These are phyloP conservation scores for Molossus alvarezi DNA, from an alignment of 2,797 vertebrate species.

Conservation along the genomic window DNA sequence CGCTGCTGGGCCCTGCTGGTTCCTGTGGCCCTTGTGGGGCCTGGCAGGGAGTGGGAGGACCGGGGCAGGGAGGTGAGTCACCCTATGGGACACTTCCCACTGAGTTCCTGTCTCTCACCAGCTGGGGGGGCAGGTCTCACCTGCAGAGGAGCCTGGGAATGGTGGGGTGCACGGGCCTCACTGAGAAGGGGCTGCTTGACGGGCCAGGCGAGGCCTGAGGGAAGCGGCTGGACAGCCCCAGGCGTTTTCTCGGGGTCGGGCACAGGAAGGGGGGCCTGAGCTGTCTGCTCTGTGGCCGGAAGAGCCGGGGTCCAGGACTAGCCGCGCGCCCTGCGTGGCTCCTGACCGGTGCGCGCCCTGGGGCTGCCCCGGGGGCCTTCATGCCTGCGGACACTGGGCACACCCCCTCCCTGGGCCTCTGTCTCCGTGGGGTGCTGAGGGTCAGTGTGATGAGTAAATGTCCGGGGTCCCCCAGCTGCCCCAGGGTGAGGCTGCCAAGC, in stretches of 20 bases:
- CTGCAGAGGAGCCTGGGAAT: not conserved
- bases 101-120: not conserved
- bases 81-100: not conserved
- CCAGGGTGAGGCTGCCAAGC: not conserved
- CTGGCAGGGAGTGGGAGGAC: not conserved
- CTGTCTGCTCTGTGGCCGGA: not conserved
- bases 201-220: not conserved
- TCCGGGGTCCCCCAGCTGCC: not conserved
- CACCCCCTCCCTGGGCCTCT: accelerated
- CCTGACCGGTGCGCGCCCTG: not conserved
- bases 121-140: not conserved
- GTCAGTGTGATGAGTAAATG: accelerated
- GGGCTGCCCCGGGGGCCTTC: accelerated
- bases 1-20: not conserved
- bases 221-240: not conserved
- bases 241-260: accelerated
- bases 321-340: accelerated
- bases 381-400: not conserved
- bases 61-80: not conserved
- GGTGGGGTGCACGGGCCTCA: not conserved
- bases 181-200: not conserved
- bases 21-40: not conserved
- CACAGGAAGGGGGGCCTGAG: not conserved
- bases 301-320: not conserved
- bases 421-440: accelerated